Base-by-base conservation (phyloP, 1,140 invertebrate genomes). In the Philaenus spumarius region DNA sequence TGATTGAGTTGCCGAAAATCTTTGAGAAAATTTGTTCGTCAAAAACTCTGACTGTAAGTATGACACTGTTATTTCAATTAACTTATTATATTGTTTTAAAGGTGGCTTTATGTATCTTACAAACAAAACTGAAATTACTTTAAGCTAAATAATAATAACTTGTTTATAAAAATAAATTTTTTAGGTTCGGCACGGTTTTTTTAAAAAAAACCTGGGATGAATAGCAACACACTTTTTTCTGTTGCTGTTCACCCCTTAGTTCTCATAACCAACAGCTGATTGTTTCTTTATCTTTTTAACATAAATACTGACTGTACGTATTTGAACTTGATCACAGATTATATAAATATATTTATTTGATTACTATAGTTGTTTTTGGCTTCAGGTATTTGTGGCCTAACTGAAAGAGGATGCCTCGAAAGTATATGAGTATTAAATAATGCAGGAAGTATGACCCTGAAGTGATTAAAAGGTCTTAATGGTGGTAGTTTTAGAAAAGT, bases 401-500 rank as follows among this genome's bases (percentile, higher is more conserved):
- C 4, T 6, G 40, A 19, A n/a, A 4, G 40, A 30, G 35, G 17
- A 52, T 52, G 50, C 50, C 50, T 2, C 2, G 50, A 14, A 20
- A 35, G 50, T 52, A 52, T 30, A 35, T 35, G 30, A 30, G 35
- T n/a, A n/a, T 37, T 4, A 26, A 37, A 34, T 2, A 7, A 17
- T 52, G 30, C 30, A 52, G 22, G 35, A 17, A 17, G n/a, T 15
- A 37, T 15, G 50, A 52, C 14, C 2, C 26, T 5, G 17, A 26
- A 3, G 30, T 35, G 4, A 52, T 52, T 1, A 17, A 35, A 7
- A 20, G 19, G 15, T 23, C 50, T 35, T 14, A 11, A 37, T 12
- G 50, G 50, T 6, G 35, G 19, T 30, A 52, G 50, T 30, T 52
- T 35, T 4, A 52, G 50, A 17, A 37, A 52, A 15, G 50, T 52